These are phyloP conservation scores for Melieria picta DNA, from an alignment of 2,888 invertebrate genomes.

Conservation along the genomic window DNA sequence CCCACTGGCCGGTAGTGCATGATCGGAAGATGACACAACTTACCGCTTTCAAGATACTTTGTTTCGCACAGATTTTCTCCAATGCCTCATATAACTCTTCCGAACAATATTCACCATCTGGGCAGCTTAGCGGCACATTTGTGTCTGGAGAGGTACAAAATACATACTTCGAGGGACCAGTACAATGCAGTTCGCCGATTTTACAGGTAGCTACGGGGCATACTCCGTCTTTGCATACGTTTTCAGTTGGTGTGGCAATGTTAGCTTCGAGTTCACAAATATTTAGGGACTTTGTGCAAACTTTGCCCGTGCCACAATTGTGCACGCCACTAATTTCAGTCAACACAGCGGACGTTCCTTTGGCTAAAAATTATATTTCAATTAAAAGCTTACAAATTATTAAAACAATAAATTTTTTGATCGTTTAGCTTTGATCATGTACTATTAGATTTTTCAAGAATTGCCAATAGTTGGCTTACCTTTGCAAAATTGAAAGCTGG, in stretches of 20 bases:
- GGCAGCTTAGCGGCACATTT: conserved; percentile 3
- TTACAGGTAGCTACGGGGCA: background rate
- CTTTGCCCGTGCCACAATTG: background rate
- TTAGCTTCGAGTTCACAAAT: background rate
- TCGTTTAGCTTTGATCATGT: background rate
- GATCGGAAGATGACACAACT: too few relatives aligned
- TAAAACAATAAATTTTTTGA: background rate
- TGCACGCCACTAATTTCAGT: background rate
- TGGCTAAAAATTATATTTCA: too few relatives aligned
- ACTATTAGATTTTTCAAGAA: background rate
- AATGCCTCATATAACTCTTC: background rate
- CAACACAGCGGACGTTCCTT: too few relatives aligned
- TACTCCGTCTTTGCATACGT: background rate
- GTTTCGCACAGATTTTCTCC: too few relatives aligned
- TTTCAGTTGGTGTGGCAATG: background rate
- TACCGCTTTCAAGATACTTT: too few relatives aligned
- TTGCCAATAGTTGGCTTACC: background rate
- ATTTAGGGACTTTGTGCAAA: conserved; percentile 15
- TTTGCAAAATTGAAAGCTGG: conserved; percentile 4
- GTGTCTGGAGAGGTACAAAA: accelerated
- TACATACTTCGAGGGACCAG: conserved; percentile 17
- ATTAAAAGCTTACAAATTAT: background rate
- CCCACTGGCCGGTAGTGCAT: too few relatives aligned
- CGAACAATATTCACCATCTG: conserved; percentile 9
- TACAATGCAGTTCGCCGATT: background rate